Evolutionary conservation across 2,113 vertebrate species (phyloP), one percentile per base, ranked within the genome.

Genomic region (Oreotrochilus melanogaster): DNA sequence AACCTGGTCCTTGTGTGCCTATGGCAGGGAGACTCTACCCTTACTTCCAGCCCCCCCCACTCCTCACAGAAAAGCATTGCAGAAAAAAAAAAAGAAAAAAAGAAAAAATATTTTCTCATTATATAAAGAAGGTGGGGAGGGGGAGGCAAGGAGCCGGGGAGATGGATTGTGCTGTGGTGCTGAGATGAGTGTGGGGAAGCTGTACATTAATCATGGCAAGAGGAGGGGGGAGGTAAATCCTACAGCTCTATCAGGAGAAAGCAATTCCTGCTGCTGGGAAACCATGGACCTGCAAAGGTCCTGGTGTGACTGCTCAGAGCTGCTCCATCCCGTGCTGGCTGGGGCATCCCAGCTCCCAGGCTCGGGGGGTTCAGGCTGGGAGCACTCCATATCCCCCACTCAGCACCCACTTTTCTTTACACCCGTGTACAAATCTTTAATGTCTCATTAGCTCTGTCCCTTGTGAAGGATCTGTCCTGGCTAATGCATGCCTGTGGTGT

Each of bases 401-500:
- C 4, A 11, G 10, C 2, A 7, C 16, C 21, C 7, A 11, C 56
- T 13, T 54, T 7, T 7, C 86, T 47, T 19, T 19, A 47, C 25
- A 12, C 22, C 0, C 0, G 19, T 4, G 9, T 14, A 25, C 37
- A 54, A 9, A 71, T 5, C 56, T 19, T 58, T 19, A 37, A 45
- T 21, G 42, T 37, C 69, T 51, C 14, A 1, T 60, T 48, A 74
- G 27, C 25, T 13, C 70, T 14, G 28, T 18, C 27, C 7, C 43
- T 23, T 0, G 0, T 0, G 4, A 33, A 37, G 67, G 42, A 35
- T 39, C 47, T 57, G 33, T 79, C 21, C 18, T 14, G n/a, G 9
- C 43, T 67, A 19, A 27, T 0, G 45, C 3, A 13, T 2, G 16
- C 42, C 31, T 1, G 2, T 17, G 48, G 13, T 0, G 0, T 3